Conservation (phyloP, 2,888 invertebrate genomes). For the Drosophila recens region DNA sequence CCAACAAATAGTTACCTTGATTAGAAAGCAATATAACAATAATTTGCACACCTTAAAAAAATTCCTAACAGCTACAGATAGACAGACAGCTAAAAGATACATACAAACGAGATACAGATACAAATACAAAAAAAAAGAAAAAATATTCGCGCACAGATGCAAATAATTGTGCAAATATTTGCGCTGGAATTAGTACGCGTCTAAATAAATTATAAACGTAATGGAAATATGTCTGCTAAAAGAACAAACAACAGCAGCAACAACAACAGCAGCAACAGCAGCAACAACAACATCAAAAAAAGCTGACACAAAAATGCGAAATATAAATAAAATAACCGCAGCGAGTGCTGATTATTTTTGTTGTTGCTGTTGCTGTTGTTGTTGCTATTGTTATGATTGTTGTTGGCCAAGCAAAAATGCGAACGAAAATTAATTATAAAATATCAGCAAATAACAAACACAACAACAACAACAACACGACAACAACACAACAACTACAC, state of each 20-base stretch:
- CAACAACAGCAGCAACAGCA: constrained; percentile 35
- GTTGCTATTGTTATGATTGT: constrained; percentile 21
- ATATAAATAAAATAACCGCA: constrained; percentile 59
- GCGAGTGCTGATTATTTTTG: constrained; percentile 13
- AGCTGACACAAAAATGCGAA: constrained; percentile 62
- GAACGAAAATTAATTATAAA: constrained; percentile 72
- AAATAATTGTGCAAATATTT: constrained; percentile 69
- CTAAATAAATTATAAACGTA: constrained; percentile 61
- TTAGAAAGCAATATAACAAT: constrained; percentile 39
- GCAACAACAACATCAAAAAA: constrained; percentile 31
- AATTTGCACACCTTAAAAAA: background rate
- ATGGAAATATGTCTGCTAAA: constrained; percentile 39
- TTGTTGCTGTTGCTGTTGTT: constrained; percentile 24
- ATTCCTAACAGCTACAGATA: constrained; percentile 11
- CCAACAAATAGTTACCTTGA: constrained; percentile 63
- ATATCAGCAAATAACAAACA: constrained; percentile 60
- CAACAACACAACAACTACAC: constrained; percentile 9
- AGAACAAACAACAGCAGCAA: constrained; percentile 36
- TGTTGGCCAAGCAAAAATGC: constrained; percentile 47
- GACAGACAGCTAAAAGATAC: constrained; percentile 20
- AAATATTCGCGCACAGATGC: constrained; percentile 45
- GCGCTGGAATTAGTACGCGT: constrained; percentile 74
- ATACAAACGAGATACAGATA: constrained; percentile 22
- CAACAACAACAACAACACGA: constrained; percentile 22
- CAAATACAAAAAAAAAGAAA: constrained; percentile 12